phyloP scores from a whole-genome alignment of 2,113 vertebrate species.

The Protobothrops flavoviridis region DNA sequence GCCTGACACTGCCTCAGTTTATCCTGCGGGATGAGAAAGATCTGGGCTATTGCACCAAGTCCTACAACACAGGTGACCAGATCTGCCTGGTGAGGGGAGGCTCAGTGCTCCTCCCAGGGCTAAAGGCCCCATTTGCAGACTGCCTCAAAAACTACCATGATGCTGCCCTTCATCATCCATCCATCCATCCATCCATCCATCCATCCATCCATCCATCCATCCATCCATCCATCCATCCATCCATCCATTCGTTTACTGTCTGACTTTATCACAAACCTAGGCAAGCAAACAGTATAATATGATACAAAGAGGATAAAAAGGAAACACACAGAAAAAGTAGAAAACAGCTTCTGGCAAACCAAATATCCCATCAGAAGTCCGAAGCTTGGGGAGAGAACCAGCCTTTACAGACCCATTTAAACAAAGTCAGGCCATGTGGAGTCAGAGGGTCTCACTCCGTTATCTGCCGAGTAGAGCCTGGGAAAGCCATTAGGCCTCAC shows the following conservation, averaged over 20 bases:
- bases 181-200: background rate
- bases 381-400: background rate
- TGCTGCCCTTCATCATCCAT: background rate
- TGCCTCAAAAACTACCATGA: background rate
- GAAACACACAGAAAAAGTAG: background rate
- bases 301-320: background rate
- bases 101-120: background rate
- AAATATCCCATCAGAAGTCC: background rate
- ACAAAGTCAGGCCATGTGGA: background rate
- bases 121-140: background rate
- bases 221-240: background rate
- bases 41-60: constrained; percentile 90
- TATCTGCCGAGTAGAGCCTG: background rate
- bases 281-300: background rate
- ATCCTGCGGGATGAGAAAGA: constrained; percentile 90
- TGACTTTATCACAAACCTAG: background rate
- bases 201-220: background rate
- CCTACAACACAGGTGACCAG: constrained; percentile 91
- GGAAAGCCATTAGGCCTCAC: background rate
- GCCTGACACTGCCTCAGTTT: constrained; percentile 90
- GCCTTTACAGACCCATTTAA: background rate
- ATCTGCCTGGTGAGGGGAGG: background rate
- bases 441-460: background rate
- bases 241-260: background rate
- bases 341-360: background rate